phyloP scores from a whole-genome alignment of 2,888 invertebrate genomes.

The Ophraella communa region DNA sequence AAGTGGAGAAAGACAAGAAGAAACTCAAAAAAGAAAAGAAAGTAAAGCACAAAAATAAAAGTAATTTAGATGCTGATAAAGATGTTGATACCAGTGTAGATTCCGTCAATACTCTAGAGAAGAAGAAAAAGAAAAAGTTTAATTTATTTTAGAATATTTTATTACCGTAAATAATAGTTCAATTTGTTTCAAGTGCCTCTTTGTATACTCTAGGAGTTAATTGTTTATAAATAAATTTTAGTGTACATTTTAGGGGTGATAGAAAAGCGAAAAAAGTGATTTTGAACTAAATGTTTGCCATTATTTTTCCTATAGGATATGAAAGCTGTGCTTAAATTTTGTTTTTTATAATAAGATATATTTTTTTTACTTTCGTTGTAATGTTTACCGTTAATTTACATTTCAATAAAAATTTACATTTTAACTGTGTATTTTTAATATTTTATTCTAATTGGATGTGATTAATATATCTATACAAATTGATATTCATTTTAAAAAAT shows the following conservation, averaged over 20 bases:
- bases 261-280: too few relatives aligned
- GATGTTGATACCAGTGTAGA: constrained; percentile 65
- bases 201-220: too few relatives aligned
- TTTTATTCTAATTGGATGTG: too few relatives aligned
- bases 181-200: constrained; percentile 17
- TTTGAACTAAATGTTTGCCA: too few relatives aligned
- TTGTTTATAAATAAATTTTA: too few relatives aligned
- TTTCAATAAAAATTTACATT: constrained; percentile 7
- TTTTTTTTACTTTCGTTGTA: constrained; percentile 39
- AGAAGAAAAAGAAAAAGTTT: constrained; percentile 61
- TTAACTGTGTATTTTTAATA: neutral
- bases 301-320: constrained; percentile 9
- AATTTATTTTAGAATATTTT: constrained; percentile 41
- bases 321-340: constrained; percentile 34
- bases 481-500: too few relatives aligned
- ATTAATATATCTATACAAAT: too few relatives aligned
- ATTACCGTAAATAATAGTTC: neutral
- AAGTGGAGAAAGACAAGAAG: constrained; percentile 62
- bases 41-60: constrained; percentile 46
- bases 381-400: constrained; percentile 32
- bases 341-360: constrained; percentile 33
- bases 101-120: constrained; percentile 56
- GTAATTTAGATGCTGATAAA: constrained; percentile 62
- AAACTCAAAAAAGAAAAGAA: constrained; percentile 66
- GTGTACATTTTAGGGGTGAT: too few relatives aligned